Evolutionary conservation across 2,888 invertebrate genomes (phyloP).

Genomic region (Neoitamus cyanurus): DNA sequence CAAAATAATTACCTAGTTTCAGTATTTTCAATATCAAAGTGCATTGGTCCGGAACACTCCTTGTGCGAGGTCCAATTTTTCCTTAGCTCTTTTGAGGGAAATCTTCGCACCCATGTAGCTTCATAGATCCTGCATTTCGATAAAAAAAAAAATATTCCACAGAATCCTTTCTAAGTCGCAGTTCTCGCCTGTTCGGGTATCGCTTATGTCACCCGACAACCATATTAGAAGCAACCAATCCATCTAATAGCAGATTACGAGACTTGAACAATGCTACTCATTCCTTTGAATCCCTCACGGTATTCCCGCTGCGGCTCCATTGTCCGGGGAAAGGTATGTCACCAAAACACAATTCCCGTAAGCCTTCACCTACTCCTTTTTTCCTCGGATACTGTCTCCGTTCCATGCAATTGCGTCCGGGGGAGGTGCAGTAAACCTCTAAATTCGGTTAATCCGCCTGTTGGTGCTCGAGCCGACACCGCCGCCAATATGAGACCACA

Average conservation of each 20-base stretch:
- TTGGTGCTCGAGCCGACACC: conserved; percentile 12
- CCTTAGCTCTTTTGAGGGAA: too few species aligned
- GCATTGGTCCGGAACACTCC: too few species aligned
- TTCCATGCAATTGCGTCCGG: conserved; percentile 40
- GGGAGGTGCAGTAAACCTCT: conserved; percentile 35
- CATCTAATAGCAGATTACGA: conserved; percentile 40
- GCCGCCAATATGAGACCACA: conserved; percentile 3
- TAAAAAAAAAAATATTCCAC: background rate
- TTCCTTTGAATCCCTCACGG: conserved; percentile 29
- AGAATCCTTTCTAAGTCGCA: background rate
- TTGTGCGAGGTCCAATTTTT: too few species aligned
- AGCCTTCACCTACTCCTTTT: conserved; percentile 46
- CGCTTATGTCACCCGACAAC: conserved; percentile 32
- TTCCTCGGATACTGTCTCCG: background rate
- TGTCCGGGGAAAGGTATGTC: conserved; percentile 9
- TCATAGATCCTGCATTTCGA: background rate
- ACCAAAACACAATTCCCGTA: conserved; percentile 18
- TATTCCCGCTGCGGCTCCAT: background rate
- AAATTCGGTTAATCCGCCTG: conserved; percentile 34
- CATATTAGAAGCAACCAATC: conserved; percentile 43
- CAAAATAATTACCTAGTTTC: too few species aligned
- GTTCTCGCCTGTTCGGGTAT: background rate
- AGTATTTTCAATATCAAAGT: too few species aligned
- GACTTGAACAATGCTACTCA: background rate
- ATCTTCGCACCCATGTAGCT: background rate